Evolutionary conservation across 2,113 vertebrate genomes (phyloP).

Genomic region (Monopterus albus): DNA sequence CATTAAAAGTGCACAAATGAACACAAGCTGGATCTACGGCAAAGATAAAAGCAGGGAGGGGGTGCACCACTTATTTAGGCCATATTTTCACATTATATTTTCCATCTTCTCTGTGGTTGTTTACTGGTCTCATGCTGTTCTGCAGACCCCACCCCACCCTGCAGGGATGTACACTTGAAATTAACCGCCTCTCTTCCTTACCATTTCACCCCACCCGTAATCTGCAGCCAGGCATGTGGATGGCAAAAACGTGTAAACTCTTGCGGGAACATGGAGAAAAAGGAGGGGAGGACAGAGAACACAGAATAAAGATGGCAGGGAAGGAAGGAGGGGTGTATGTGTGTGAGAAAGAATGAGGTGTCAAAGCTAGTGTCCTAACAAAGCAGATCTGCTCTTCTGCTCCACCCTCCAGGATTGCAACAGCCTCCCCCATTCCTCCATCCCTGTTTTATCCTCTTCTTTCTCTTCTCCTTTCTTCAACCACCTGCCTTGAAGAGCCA

Average conservation of each 20-base stretch:
- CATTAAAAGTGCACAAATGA: constrained; percentile 13
- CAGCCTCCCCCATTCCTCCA: constrained; percentile 53
- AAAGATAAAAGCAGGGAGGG: constrained; percentile 26
- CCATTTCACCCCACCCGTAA: constrained; percentile 64
- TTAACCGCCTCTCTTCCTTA: constrained; percentile 52
- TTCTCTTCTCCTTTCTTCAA: constrained; percentile 14
- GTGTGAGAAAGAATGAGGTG: constrained; percentile 22
- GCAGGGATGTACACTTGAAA: constrained; percentile 58
- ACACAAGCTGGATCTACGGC: constrained; percentile 40
- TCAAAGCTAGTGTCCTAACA: constrained; percentile 51
- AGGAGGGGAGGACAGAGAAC: constrained; percentile 9
- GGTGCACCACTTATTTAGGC: constrained; percentile 68
- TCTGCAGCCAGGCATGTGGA: constrained; percentile 75
- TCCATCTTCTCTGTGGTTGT: constrained; percentile 39
- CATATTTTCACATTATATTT: constrained; percentile 65
- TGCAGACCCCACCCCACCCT: constrained; percentile 29
- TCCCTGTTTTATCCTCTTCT: constrained; percentile 27
- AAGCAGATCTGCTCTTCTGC: constrained; percentile 62
- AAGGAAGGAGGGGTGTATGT: not conserved
- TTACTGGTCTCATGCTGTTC: constrained; percentile 50
- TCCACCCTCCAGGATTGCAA: constrained; percentile 58
- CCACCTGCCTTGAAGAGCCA: constrained; percentile 43
- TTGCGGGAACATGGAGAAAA: constrained; percentile 28
- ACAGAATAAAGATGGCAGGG: not conserved
- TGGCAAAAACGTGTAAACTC: constrained; percentile 68